These are phyloP conservation scores for Struthio camelus DNA, from an alignment of 2,113 vertebrate species.

Conservation along the genomic window DNA sequence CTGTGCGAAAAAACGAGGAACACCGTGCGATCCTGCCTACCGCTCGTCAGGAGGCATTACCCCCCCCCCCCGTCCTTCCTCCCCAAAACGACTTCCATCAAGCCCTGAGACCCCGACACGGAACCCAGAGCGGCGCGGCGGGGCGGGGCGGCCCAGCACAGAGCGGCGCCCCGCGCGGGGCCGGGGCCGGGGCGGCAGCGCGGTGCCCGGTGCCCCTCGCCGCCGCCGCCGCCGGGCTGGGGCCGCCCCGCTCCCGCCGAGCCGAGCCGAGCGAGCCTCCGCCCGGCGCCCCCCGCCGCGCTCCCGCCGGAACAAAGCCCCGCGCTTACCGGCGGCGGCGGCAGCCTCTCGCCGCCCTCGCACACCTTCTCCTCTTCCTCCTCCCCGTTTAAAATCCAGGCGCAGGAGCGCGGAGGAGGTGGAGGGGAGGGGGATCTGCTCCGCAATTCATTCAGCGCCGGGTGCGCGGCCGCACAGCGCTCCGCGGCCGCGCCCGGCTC, in stretches of 20 bases:
- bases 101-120: fast-evolving
- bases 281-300: too few relatives aligned
- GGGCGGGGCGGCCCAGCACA: background rate
- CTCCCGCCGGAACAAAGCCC: background rate
- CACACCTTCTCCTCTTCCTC: background rate
- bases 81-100: background rate
- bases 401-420: background rate
- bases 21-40: fast-evolving
- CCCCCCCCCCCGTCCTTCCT: too few relatives aligned
- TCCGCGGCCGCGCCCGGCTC: background rate
- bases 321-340: background rate
- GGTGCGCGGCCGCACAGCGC: background rate
- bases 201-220: background rate
- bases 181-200: background rate
- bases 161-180: background rate
- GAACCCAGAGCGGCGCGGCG: background rate
- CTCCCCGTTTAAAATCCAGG: background rate
- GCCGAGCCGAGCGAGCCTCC: too few relatives aligned
- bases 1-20: background rate
- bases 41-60: fast-evolving
- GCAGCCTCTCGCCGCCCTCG: background rate
- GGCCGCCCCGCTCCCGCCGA: background rate
- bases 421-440: background rate
- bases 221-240: background rate
- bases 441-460: background rate